phyloP scores from a whole-genome alignment of 1,140 invertebrate species.

The Olivierus martensii region DNA sequence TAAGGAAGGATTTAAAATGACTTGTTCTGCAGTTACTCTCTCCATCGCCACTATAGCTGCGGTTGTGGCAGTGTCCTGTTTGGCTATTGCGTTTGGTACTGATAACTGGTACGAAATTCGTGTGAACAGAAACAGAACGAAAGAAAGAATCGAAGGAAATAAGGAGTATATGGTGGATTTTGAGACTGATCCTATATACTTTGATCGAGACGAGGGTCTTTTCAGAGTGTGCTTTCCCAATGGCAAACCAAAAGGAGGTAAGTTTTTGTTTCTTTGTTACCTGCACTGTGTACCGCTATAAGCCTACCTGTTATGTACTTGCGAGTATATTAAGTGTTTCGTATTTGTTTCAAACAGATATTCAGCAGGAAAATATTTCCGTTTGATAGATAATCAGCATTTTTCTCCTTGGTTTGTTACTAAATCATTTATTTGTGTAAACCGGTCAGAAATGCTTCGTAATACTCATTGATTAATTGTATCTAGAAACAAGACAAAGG shows the following conservation, averaged over 20 bases:
- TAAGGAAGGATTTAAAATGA: constrained; percentile 45
- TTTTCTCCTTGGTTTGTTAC: too few species aligned
- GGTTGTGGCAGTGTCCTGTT: constrained; percentile 74
- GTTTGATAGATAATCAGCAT: too few species aligned
- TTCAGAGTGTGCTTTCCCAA: constrained; percentile 36
- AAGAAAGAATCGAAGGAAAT: constrained; percentile 34
- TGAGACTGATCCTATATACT: constrained; percentile 23
- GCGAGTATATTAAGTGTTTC: too few species aligned
- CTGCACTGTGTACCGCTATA: too few species aligned
- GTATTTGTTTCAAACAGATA: too few species aligned
- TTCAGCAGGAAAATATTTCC: too few species aligned
- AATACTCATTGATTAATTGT: too few species aligned
- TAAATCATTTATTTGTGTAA: too few species aligned
- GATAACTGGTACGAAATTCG: constrained; percentile 90
- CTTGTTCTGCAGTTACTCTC: constrained; percentile 84
- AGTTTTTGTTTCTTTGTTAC: constrained; percentile 23
- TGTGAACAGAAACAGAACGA: constrained; percentile 69
- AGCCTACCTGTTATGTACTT: too few species aligned
- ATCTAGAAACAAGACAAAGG: too few species aligned
- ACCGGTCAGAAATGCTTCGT: too few species aligned
- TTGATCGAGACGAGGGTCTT: constrained; percentile 42
- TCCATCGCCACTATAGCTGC: constrained; percentile 86
- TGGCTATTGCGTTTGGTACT: constrained; percentile 84
- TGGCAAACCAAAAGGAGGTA: constrained; percentile 58
- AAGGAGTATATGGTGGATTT: constrained; percentile 7